These are phyloP conservation scores for Syrmaticus mikado DNA, from an alignment of 2,113 vertebrate species.

Conservation along the genomic window DNA sequence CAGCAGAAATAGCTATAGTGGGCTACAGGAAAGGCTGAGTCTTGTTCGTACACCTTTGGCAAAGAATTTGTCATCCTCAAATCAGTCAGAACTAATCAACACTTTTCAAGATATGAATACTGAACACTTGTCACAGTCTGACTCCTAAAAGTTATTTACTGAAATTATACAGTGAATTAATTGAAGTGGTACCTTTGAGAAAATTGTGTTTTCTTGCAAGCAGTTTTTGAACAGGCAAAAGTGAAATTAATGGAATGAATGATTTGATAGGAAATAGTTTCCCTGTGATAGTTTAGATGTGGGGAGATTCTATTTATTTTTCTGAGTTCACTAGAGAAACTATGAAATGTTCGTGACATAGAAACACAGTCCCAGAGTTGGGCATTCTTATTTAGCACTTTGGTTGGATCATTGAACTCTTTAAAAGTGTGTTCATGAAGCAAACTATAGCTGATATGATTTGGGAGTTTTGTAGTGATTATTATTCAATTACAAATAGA, in stretches of 20 bases:
- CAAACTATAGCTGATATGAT: neutral
- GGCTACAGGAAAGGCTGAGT: neutral
- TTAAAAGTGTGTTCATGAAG: neutral
- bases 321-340: neutral
- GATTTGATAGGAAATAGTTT: constrained; percentile 11
- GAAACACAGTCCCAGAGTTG: neutral
- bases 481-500: neutral
- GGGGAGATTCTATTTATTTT: neutral
- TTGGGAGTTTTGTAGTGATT: neutral
- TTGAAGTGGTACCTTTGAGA: constrained; percentile 35
- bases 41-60: neutral
- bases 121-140: constrained; percentile 44
- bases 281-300: neutral
- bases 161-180: constrained; percentile 51
- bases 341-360: neutral
- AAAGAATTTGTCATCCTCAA: neutral
- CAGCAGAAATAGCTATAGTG: neutral
- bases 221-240: constrained; percentile 1
- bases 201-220: constrained; percentile 31
- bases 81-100: constrained; percentile 30
- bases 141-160: constrained; percentile 26
- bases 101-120: constrained; percentile 1
- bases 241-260: constrained; percentile 23
- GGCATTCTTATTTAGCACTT: neutral
- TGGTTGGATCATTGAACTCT: neutral